A percentile compares a stretch with the other conserved stretches of the same genome.
Conservation (phyloP, 2,113 vertebrate genomes). For the Megaceryle maxima region DNA sequence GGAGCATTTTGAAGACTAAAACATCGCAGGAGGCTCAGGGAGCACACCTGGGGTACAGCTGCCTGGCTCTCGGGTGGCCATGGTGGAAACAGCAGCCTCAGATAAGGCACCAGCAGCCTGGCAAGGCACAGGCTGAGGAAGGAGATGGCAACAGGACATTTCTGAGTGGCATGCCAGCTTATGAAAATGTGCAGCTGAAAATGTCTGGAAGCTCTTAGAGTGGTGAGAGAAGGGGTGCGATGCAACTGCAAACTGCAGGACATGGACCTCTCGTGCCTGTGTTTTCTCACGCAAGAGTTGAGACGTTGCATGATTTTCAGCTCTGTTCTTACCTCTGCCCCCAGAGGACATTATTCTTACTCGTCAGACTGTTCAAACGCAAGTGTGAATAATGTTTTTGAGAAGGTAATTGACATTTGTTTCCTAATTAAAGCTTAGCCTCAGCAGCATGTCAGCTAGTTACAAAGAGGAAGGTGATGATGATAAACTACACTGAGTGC, state of each 20-base stretch:
- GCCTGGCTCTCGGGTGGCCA: rapidly evolving
- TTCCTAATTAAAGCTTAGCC: background rate
- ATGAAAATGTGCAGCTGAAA: background rate
- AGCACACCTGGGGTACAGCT: background rate
- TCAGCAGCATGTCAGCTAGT: background rate
- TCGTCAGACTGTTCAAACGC: background rate
- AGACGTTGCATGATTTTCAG: background rate
- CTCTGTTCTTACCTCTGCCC: background rate
- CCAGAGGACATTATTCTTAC: background rate
- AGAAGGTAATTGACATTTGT: background rate
- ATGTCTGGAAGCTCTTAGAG: background rate
- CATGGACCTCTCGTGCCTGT: background rate
- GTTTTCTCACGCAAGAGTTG: background rate
- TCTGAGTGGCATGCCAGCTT: background rate
- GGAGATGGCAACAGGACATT: background rate
- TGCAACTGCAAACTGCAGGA: background rate
- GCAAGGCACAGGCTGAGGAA: background rate
- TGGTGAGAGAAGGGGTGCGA: background rate
- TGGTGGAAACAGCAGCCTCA: background rate
- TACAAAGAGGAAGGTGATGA: background rate
- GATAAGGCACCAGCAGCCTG: background rate
- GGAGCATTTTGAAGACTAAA: background rate
- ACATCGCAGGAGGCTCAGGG: rapidly evolving
- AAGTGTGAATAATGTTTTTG: background rate
- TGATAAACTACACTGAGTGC: background rate